Base-by-base conservation (phyloP, 1,140 invertebrate genomes). In the Lysiphlebus fabarum region DNA sequence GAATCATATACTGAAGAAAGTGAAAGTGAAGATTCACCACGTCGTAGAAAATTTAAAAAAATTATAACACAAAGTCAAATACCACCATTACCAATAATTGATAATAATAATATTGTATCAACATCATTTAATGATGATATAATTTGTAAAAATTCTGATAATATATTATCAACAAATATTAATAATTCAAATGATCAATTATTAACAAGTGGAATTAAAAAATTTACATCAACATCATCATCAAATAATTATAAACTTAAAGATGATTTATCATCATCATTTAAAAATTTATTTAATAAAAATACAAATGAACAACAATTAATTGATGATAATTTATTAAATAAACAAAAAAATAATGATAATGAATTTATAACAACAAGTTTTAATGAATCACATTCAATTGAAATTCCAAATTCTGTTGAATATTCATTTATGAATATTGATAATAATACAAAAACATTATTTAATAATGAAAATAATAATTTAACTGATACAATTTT, bases 1-100 rank as follows among this genome's bases (percentile, higher is more conserved):
- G 73, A 77, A 59, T 78, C 77, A 6, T 77, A 69, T 11, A 73
- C 64, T 11, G 74, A 76, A 43, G 76, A 75, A 60, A 72, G 68
- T 47, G 69, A 73, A 53, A 75, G 69, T 50, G 73, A 79, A 62
- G 70, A 70, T 50, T 69, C 70, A 11, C 62, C 68, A 4, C 72
- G 69, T 38, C 71, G 70, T 47, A 7, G 8, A 64, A 72, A 59
- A 74, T 69, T 53, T 62, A 72, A 62, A 74, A 69, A 56, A 36
- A 58, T 8, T 55, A 63, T 47, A 10, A 63, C 70, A 59, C 62
- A 65, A 41, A 61, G 65, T 66, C 62, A 74, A 66, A 41, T 61
- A 64, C 67, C 62, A 73, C 68, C 59, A 71, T 56, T 71, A 75
- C 56, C 49, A 80, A 78, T 64, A 72, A 73, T 43, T 47, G 66